phyloP scores from a whole-genome alignment of 2,888 invertebrate species.

The Tiliacea aurago region DNA sequence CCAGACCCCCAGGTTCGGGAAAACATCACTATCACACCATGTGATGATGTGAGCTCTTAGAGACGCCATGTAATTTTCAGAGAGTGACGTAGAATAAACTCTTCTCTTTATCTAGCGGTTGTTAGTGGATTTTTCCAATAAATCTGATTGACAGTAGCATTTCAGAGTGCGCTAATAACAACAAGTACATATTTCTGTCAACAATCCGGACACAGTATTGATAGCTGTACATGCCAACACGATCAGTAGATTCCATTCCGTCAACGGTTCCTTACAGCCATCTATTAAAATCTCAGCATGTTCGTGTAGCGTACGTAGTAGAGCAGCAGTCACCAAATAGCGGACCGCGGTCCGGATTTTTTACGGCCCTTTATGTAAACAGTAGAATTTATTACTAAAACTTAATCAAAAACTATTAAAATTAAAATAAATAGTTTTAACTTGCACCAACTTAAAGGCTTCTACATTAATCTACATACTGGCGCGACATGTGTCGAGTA shows the following conservation, averaged over 20 bases:
- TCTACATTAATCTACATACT: no score
- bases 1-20: no score
- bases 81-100: background rate
- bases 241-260: constrained; percentile 35
- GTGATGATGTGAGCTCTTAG: background rate
- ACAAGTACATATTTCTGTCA: constrained; percentile 41
- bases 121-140: constrained; percentile 29
- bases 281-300: constrained; percentile 38
- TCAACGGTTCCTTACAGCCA: constrained; percentile 19
- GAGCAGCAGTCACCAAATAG: no score
- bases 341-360: no score
- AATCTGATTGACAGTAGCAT: constrained; percentile 23
- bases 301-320: background rate
- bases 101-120: background rate
- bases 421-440: no score
- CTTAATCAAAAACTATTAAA: no score
- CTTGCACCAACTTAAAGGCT: no score
- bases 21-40: background rate
- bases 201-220: constrained; percentile 44
- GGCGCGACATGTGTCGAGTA: no score
- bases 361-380: no score
- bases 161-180: constrained; percentile 22
- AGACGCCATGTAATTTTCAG: constrained; percentile 1
- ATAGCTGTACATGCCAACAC: constrained; percentile 38
- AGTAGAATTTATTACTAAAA: no score